Evolutionary conservation across 92 coral and sea anemone species (phyloP).

Genomic region (Montipora capitata): DNA sequence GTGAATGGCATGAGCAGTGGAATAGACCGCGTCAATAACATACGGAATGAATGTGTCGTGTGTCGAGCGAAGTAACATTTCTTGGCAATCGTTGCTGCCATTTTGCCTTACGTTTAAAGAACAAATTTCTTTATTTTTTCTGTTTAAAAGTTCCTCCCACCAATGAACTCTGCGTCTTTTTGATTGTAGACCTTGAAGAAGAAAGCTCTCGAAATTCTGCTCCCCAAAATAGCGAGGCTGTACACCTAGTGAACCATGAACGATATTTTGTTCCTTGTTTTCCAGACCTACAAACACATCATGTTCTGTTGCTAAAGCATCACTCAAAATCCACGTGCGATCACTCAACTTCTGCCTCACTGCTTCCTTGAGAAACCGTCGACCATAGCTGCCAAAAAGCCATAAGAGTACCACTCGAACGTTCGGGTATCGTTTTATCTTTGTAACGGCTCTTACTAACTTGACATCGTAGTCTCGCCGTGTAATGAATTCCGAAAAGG

Average conservation of each 20-base stretch:
- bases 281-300: conserved; percentile 55
- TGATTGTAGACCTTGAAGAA: conserved; percentile 15
- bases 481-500: conserved; percentile 82
- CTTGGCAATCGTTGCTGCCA: conserved; percentile 29
- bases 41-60: conserved; percentile 83
- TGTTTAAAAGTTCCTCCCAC: conserved; percentile 85
- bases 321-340: conserved; percentile 87
- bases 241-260: conserved; percentile 80
- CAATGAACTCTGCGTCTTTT: conserved; percentile 56
- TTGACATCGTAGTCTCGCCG: conserved; percentile 82
- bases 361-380: conserved; percentile 82
- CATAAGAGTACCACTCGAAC: conserved; percentile 81
- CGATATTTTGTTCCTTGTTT: conserved; percentile 50
- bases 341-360: conserved; percentile 68
- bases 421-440: conserved; percentile 77
- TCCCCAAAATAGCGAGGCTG: conserved; percentile 68
- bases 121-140: conserved; percentile 23
- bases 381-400: conserved; percentile 84
- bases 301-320: conserved; percentile 83
- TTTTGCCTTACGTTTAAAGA: conserved; percentile 5
- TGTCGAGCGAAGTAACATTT: conserved; percentile 38
- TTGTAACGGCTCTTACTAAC: conserved; percentile 64
- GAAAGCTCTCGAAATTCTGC: conserved; percentile 40
- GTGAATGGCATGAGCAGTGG: conserved; percentile 80
- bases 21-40: conserved; percentile 82